A percentile compares a stretch with the other conserved stretches of the same genome.
phyloP scores from a whole-genome alignment of 2,797 vertebrate genomes.

The Clarias fuscus region DNA sequence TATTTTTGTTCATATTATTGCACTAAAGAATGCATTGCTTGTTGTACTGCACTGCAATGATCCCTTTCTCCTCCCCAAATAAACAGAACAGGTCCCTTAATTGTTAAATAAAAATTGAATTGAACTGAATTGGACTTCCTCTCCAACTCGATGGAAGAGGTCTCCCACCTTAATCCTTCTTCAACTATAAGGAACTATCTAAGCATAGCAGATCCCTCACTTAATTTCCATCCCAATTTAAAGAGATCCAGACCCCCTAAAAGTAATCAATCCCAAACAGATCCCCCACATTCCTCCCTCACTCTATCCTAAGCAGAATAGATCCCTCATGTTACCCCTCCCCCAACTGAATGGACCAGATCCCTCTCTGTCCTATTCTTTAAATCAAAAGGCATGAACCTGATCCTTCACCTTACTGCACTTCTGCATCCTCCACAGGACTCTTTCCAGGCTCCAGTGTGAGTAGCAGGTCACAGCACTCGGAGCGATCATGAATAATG shows the following conservation, averaged over 20 bases:
- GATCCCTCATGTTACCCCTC: background rate
- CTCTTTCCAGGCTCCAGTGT: constrained; percentile 21
- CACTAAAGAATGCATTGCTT: no score
- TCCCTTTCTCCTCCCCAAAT: no score
- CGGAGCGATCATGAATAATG: constrained; percentile 36
- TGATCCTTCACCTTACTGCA: background rate
- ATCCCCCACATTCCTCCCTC: background rate
- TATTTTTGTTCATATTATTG: no score
- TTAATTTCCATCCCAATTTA: no score
- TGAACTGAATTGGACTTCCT: no score
- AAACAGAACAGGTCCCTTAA: background rate
- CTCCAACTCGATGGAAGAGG: background rate
- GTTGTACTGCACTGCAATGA: no score
- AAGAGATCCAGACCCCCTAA: background rate
- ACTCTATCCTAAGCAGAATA: background rate
- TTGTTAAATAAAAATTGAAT: no score
- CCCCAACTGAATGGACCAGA: background rate
- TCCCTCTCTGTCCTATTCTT: no score
- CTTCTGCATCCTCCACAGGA: background rate
- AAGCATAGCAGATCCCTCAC: background rate
- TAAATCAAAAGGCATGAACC: background rate
- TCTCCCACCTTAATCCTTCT: background rate
- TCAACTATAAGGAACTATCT: no score
- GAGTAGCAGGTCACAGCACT: constrained; percentile 24
- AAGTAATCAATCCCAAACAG: background rate